Percentiles rank a stretch among this genome's conserved stretches.
Evolutionary conservation across 2,888 invertebrate genomes (phyloP).

Genomic region (Drosophila gaucha): DNA sequence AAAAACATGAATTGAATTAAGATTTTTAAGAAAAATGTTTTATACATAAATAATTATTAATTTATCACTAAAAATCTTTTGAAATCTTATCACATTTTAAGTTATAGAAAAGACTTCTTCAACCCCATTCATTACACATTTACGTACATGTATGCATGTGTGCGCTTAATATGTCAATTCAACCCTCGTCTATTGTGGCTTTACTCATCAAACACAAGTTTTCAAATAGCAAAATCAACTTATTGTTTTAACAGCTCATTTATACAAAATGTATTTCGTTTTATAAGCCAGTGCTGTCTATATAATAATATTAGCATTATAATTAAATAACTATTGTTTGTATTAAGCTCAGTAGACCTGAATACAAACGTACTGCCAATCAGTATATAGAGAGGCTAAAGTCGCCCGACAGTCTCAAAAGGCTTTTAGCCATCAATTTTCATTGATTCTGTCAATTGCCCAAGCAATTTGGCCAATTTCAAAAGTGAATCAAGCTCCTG

Average conservation of each 20-base stretch:
- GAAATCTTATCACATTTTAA: no score
- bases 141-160: no score
- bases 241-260: not conserved
- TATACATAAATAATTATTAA: no score
- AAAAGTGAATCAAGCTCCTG: conserved; percentile 14
- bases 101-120: no score
- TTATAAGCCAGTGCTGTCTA: not conserved
- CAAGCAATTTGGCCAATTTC: conserved; percentile 46
- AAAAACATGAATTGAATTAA: not conserved
- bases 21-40: not conserved
- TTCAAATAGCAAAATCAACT: not conserved
- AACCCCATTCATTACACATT: not conserved
- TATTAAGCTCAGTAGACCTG: conserved; percentile 4
- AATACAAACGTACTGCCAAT: conserved; percentile 21
- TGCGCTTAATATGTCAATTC: not conserved
- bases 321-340: conserved; percentile 19
- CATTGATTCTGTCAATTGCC: conserved; percentile 55
- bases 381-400: conserved; percentile 8
- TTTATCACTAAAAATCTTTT: no score
- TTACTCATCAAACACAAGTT: not conserved
- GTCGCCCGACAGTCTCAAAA: conserved; percentile 21
- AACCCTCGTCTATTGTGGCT: not conserved
- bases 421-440: conserved; percentile 32
- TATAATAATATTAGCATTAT: conserved; percentile 18
- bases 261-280: not conserved